Percentiles rank a stretch among this genome's conserved stretches.
These are phyloP conservation scores for Bradypodion ventrale DNA, from an alignment of 2,797 vertebrate genomes.

Conservation along the genomic window DNA sequence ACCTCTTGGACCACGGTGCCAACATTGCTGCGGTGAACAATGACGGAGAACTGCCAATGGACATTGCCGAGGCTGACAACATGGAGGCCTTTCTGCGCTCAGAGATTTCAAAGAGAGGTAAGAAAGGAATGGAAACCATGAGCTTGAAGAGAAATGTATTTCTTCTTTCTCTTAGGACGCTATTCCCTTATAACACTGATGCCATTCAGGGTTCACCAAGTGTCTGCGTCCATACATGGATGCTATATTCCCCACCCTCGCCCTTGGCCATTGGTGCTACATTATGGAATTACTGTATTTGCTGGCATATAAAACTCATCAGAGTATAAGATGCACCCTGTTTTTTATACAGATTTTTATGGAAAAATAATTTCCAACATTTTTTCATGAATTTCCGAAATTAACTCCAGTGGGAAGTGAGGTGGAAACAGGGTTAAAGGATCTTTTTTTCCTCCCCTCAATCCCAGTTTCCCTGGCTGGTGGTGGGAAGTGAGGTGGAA, in stretches of 20 bases:
- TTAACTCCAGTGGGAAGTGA: no score
- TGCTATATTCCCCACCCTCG: background rate
- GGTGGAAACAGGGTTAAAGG: no score
- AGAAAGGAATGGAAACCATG: background rate
- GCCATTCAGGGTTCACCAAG: background rate
- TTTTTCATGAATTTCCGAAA: no score
- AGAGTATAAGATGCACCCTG: no score
- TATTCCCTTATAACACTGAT: background rate
- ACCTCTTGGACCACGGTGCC: constrained; percentile 83
- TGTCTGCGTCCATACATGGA: background rate
- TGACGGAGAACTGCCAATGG: constrained; percentile 88
- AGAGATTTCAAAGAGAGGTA: constrained; percentile 81
- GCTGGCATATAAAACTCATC: no score
- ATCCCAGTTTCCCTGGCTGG: no score
- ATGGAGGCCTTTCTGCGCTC: constrained; percentile 84
- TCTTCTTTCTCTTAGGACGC: background rate
- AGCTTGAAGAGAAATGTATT: no score
- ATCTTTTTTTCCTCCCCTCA: no score
- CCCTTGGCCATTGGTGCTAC: background rate
- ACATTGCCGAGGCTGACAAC: constrained; percentile 88
- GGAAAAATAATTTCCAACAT: no score
- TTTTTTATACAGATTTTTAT: no score
- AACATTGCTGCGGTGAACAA: constrained; percentile 88
- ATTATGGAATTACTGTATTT: background rate
- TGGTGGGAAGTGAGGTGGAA: no score